A percentile compares a stretch with the other conserved stretches of the same genome.
These are phyloP conservation scores for Podarcis siculus DNA, from an alignment of 2,797 vertebrate genomes.

Conservation along the genomic window DNA sequence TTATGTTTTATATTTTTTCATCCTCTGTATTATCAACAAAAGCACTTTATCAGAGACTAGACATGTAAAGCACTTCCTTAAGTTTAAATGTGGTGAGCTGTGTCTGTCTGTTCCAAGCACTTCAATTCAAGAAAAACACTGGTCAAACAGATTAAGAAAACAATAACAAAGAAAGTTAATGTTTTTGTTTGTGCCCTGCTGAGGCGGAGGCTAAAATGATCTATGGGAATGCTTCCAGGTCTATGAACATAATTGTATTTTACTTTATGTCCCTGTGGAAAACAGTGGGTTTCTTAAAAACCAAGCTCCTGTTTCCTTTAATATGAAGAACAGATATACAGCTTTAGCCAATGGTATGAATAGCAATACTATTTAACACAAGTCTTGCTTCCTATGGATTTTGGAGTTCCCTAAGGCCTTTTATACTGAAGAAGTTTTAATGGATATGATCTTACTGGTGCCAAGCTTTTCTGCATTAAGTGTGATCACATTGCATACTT, in stretches of 20 bases:
- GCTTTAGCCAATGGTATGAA: neutral
- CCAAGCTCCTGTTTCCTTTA: rapidly evolving
- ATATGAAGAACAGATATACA: neutral
- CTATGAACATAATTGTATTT: neutral
- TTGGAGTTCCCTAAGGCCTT: neutral
- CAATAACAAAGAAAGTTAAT: neutral
- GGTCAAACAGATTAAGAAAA: neutral
- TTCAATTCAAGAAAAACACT: neutral
- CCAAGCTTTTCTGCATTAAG: neutral
- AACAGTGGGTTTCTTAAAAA: conserved; percentile 10
- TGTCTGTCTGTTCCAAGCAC: neutral
- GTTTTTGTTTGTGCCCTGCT: neutral
- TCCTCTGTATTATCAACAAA: neutral
- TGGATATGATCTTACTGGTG: neutral
- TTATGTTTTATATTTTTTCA: neutral
- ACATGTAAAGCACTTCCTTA: neutral
- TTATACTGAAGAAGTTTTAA: neutral
- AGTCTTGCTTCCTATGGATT: neutral
- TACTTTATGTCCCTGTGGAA: neutral
- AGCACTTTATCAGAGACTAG: neutral
- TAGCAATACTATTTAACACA: neutral
- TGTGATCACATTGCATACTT: neutral
- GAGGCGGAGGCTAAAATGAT: neutral
- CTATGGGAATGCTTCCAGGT: neutral
- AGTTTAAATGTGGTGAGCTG: neutral